Conservation (phyloP, 2,113 vertebrate species). For the Phylloscopus whistleri region DNA sequence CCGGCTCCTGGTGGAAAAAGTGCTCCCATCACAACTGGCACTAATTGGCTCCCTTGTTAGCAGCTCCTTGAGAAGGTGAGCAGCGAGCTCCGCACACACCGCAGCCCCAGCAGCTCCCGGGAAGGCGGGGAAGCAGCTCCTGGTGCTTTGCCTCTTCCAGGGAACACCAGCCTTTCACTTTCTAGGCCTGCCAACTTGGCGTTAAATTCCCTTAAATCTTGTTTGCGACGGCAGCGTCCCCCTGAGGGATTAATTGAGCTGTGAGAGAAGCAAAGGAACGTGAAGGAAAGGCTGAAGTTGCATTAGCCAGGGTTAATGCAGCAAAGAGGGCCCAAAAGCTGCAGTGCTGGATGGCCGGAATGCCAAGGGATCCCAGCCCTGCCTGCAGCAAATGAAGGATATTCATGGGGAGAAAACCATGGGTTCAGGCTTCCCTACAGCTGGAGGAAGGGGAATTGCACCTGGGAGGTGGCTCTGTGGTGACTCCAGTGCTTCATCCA, state of each 20-base stretch:
- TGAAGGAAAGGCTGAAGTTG: background rate
- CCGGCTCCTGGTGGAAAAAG: background rate
- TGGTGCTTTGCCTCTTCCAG: background rate
- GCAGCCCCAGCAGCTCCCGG: background rate
- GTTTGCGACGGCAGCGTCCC: background rate
- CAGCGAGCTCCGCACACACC: background rate
- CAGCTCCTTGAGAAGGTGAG: background rate
- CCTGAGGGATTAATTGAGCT: constrained; percentile 18
- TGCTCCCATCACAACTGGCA: background rate
- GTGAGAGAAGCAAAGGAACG: background rate
- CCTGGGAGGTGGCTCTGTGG: constrained; percentile 41
- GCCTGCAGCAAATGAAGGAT: background rate
- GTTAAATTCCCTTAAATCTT: background rate
- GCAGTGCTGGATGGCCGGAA: background rate
- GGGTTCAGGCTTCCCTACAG: background rate
- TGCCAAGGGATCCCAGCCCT: background rate
- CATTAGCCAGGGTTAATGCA: background rate
- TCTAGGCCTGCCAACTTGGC: background rate
- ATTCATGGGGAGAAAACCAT: background rate
- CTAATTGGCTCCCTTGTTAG: constrained; percentile 45
- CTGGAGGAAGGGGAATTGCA: background rate
- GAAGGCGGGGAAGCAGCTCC: background rate
- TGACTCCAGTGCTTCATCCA: background rate
- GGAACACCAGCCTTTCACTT: background rate
- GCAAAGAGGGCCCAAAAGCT: background rate